Conservation (phyloP, 37 sponge, comb jelly and placozoan species). For the Crambe crambe region DNA sequence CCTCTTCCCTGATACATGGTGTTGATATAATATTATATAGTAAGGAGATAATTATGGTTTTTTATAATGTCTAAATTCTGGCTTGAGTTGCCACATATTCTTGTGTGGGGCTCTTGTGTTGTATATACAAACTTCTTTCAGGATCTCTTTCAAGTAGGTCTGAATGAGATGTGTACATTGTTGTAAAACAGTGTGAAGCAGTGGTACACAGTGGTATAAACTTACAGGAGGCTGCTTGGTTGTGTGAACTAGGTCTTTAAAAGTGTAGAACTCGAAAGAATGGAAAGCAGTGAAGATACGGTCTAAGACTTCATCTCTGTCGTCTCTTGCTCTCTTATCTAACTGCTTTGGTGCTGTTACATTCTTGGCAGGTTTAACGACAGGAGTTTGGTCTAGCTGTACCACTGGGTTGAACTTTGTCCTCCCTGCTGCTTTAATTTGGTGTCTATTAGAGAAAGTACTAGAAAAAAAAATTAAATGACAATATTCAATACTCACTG, state of each 20-base stretch:
- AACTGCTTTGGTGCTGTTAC: slow-evolving; percentile 62
- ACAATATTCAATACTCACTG: too few relatives aligned
- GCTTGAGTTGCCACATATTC: slow-evolving; percentile 98
- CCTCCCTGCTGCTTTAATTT: slow-evolving; percentile 66
- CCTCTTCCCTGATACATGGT: neutral
- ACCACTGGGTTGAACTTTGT: slow-evolving; percentile 58
- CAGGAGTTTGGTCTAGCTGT: slow-evolving; percentile 46
- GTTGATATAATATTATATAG: too few relatives aligned
- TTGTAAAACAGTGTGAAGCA: too few relatives aligned
- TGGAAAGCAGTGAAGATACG: slow-evolving; percentile 90
- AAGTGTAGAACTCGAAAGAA: slow-evolving; percentile 84
- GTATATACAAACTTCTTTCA: slow-evolving; percentile 86
- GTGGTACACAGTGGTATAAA: too few relatives aligned
- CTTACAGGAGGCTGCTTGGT: slow-evolving; percentile 93
- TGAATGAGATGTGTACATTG: too few relatives aligned
- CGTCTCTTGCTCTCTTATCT: slow-evolving; percentile 76
- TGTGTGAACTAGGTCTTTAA: slow-evolving; percentile 83
- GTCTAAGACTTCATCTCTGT: slow-evolving; percentile 80
- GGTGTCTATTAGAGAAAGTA: too few relatives aligned
- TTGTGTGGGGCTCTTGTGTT: slow-evolving; percentile 92
- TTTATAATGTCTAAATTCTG: slow-evolving; percentile 72
- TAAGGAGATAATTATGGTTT: neutral
- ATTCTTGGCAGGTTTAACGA: slow-evolving; percentile 38
- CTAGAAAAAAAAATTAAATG: neutral
- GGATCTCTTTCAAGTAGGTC: slow-evolving; percentile 90